phyloP scores from a whole-genome alignment of 2,113 vertebrate genomes.

The Phylloscopus trochilus region DNA sequence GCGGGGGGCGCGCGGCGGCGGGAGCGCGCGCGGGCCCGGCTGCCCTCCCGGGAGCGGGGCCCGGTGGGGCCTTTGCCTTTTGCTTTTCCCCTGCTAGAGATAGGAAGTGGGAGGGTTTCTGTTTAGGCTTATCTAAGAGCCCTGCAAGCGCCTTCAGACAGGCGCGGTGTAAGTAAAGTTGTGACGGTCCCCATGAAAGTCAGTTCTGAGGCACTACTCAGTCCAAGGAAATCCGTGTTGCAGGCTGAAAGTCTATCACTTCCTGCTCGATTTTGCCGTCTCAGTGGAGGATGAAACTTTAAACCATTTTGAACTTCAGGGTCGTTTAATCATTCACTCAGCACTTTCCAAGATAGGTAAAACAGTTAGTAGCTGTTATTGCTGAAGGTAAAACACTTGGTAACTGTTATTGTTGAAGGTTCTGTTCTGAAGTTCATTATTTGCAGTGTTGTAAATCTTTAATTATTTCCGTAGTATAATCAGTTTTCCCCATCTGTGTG shows the following conservation, averaged over 20 bases:
- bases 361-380: neutral
- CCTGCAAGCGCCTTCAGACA: neutral
- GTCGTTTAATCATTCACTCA: neutral
- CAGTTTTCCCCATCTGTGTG: neutral
- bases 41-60: neutral
- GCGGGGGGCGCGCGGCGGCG: neutral
- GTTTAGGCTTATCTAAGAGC: rapidly evolving
- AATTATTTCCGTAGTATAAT: neutral
- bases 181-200: rapidly evolving
- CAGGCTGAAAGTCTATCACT: rapidly evolving
- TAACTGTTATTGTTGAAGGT: neutral
- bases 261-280: neutral
- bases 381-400: neutral
- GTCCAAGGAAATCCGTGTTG: neutral
- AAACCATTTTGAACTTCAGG: neutral
- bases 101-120: neutral
- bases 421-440: neutral
- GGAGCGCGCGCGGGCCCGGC: neutral
- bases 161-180: neutral
- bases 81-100: neutral
- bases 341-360: rapidly evolving
- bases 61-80: neutral
- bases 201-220: rapidly evolving
- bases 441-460: neutral
- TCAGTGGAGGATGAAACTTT: neutral